Percentiles rank a stretch among this genome's conserved stretches.
phyloP scores from a whole-genome alignment of 2,113 vertebrate genomes.

The Odobenus rosmarus region DNA sequence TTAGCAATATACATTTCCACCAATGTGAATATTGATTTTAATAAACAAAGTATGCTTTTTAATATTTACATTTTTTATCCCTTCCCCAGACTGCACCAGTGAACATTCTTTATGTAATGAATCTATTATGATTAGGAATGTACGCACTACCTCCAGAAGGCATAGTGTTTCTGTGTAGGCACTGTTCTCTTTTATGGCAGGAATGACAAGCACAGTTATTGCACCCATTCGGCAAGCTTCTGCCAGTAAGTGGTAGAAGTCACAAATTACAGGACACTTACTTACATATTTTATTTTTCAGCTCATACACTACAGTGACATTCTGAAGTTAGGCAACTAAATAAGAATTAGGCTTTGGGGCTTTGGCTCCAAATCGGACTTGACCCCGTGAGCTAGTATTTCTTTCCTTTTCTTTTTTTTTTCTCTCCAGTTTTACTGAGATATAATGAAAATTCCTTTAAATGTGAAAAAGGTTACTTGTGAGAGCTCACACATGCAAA shows the following conservation, averaged over 20 bases:
- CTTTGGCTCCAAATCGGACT: slow-evolving; percentile 57
- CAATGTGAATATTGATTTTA: neutral
- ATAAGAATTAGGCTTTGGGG: slow-evolving; percentile 45
- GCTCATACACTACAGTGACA: neutral
- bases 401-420: neutral
- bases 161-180: neutral
- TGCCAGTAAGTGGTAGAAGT: slow-evolving; percentile 5
- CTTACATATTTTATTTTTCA: slow-evolving; percentile 27
- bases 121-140: neutral
- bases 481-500: neutral
- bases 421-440: neutral
- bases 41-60: neutral
- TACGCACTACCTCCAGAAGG: neutral
- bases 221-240: slow-evolving; percentile 18
- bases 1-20: neutral
- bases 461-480: slow-evolving; percentile 15
- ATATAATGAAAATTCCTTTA: neutral
- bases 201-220: slow-evolving; percentile 6
- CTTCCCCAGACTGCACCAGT: neutral
- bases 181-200: neutral
- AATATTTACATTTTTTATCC: slow-evolving; percentile 1
- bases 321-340: slow-evolving; percentile 54
- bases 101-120: slow-evolving; percentile 7
- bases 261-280: neutral
- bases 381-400: slow-evolving; percentile 54